Conservation (phyloP, 1,140 invertebrate genomes). For the Bombus confusus region DNA sequence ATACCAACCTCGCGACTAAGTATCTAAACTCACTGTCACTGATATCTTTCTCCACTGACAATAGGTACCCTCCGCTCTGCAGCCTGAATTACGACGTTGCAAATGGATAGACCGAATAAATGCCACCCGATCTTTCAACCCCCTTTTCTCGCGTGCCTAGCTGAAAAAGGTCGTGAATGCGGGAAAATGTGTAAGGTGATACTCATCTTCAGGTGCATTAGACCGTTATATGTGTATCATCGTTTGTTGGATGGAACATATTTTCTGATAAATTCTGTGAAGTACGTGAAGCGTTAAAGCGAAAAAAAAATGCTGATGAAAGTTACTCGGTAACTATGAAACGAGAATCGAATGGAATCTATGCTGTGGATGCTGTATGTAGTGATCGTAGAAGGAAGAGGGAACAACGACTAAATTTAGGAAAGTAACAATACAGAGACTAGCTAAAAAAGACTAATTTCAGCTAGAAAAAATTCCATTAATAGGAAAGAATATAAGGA, state of each 20-base stretch:
- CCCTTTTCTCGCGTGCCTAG: not conserved
- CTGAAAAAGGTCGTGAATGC: not conserved
- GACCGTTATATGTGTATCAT: not conserved
- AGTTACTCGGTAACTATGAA: too few relatives aligned
- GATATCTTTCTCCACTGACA: constrained; percentile 57
- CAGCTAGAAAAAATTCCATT: not conserved
- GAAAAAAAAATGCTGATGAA: too few relatives aligned
- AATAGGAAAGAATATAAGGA: too few relatives aligned
- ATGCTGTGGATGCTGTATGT: too few relatives aligned
- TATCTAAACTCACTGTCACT: constrained; percentile 63
- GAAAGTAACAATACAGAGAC: too few relatives aligned
- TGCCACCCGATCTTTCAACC: constrained; percentile 23
- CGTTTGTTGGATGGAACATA: not conserved
- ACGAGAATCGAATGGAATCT: too few relatives aligned
- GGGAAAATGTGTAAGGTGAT: not conserved
- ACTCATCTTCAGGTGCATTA: not conserved
- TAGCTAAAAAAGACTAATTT: too few relatives aligned
- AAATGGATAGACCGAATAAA: constrained; percentile 47
- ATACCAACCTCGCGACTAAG: constrained; percentile 55
- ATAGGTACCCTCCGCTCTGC: constrained; percentile 28
- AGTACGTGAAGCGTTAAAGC: too few relatives aligned
- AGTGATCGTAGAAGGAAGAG: too few relatives aligned
- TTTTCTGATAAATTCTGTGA: not conserved
- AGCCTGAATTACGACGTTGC: constrained; percentile 48
- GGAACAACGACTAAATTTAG: too few relatives aligned